Evolutionary conservation across 1,140 invertebrate genomes (phyloP).

Genomic region (Carcinoscorpius rotundicauda): DNA sequence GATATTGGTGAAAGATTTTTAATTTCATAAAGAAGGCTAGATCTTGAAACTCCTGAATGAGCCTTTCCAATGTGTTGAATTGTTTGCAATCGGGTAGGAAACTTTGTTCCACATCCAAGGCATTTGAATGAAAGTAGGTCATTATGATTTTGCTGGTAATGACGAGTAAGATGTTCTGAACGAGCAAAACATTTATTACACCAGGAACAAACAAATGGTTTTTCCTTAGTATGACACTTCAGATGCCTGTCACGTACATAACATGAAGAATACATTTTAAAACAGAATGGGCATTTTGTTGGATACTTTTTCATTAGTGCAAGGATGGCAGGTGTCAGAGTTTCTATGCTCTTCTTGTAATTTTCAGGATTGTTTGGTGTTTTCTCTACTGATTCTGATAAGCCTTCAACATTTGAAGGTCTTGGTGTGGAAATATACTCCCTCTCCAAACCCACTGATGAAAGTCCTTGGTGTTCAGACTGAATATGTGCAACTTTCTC

Average conservation of each 20-base stretch:
- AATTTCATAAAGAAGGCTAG: neutral
- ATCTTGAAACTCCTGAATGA: conserved; percentile 4
- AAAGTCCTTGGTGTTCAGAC: conserved; percentile 2
- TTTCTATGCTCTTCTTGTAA: neutral
- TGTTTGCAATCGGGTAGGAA: conserved; percentile 3
- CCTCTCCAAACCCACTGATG: neutral
- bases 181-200: conserved; percentile 8
- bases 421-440: neutral
- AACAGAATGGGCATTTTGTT: conserved; percentile 12
- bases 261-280: conserved; percentile 7
- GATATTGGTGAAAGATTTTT: neutral
- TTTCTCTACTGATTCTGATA: neutral
- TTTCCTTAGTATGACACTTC: conserved; percentile 3
- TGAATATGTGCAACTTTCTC: conserved; percentile 12
- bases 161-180: conserved; percentile 2
- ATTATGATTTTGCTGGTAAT: conserved; percentile 11
- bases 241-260: conserved; percentile 12
- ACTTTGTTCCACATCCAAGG: conserved; percentile 9
- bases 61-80: conserved; percentile 11
- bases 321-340: conserved; percentile 5
- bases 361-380: neutral
- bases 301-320: conserved; percentile 10
- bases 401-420: neutral
- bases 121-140: conserved; percentile 14
- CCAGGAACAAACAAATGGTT: conserved; percentile 11